Percentiles rank a stretch among this genome's conserved stretches.
These are phyloP conservation scores for Isaurus tuberculatus DNA, from an alignment of 92 coral and sea anemone species.

Conservation along the genomic window DNA sequence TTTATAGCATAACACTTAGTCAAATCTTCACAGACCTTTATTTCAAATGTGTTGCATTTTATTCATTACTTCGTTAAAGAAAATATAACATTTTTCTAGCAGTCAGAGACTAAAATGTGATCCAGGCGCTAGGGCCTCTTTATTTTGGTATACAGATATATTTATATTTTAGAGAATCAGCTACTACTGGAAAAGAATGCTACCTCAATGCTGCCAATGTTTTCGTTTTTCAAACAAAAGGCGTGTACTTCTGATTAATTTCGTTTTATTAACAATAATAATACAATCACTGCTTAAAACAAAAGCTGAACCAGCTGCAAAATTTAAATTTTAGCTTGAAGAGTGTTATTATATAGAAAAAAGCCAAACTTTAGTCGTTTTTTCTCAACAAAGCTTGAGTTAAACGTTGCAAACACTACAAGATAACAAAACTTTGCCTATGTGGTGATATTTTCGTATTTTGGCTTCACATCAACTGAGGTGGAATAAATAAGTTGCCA, in stretches of 20 bases:
- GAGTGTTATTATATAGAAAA: slow-evolving; percentile 50
- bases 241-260: slow-evolving; percentile 93
- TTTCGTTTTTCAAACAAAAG: slow-evolving; percentile 76
- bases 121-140: slow-evolving; percentile 38
- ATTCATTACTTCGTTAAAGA: neutral
- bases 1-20: neutral
- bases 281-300: slow-evolving; percentile 81
- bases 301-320: slow-evolving; percentile 83
- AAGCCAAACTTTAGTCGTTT: slow-evolving; percentile 53
- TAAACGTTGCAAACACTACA: neutral
- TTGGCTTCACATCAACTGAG: neutral
- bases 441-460: neutral
- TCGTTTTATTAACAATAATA: slow-evolving; percentile 96
- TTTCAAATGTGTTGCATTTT: neutral
- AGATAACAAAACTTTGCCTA: neutral
- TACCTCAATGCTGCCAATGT: slow-evolving; percentile 71
- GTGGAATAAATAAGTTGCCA: neutral
- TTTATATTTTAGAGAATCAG: slow-evolving; percentile 72
- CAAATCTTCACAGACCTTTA: slow-evolving; percentile 9
- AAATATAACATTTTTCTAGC: neutral
- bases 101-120: neutral
- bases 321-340: slow-evolving; percentile 80
- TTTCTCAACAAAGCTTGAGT: slow-evolving; percentile 18
- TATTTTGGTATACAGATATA: slow-evolving; percentile 57
- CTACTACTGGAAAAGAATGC: slow-evolving; percentile 63